Evolutionary conservation across 92 coral and sea anemone species (phyloP).

Genomic region (Umimayanthus kanabou): DNA sequence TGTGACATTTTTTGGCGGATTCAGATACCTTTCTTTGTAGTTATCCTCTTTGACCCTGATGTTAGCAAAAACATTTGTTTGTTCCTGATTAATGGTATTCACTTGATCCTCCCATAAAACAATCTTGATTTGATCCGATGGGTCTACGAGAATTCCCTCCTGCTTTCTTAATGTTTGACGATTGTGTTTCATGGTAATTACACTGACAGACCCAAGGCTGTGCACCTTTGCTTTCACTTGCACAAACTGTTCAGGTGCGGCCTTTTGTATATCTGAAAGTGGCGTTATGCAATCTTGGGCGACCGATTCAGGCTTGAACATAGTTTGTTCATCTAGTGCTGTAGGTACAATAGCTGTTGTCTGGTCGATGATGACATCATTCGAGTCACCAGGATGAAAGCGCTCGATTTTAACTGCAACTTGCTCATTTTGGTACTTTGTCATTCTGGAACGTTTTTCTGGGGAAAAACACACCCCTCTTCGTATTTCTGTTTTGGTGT

Average conservation of each 20-base stretch:
- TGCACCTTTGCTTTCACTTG: neutral
- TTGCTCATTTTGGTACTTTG: conserved; percentile 6
- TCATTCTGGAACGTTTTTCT: neutral
- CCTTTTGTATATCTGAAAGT: conserved; percentile 6
- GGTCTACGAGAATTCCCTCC: conserved; percentile 3
- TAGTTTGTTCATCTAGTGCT: conserved; percentile 4
- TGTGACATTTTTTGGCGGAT: neutral
- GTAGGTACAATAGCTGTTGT: conserved; percentile 22
- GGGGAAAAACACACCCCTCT: conserved; percentile 14
- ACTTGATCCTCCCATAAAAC: conserved; percentile 5
- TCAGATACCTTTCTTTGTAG: conserved; percentile 7
- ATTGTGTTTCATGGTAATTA: conserved; percentile 1
- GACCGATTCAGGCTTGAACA: conserved; percentile 16
- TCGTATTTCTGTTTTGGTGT: conserved; percentile 15
- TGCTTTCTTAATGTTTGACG: conserved; percentile 18
- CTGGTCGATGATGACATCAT: neutral
- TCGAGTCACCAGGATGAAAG: conserved; percentile 13
- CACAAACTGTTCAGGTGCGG: conserved; percentile 8
- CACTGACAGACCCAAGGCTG: conserved; percentile 5
- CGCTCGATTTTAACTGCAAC: neutral
- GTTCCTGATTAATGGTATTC: neutral
- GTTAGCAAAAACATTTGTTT: conserved; percentile 6
- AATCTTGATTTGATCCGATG: conserved; percentile 17
- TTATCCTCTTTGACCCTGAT: conserved; percentile 2
- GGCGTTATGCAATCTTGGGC: conserved; percentile 23